phyloP scores from a whole-genome alignment of 2,888 invertebrate genomes.

The Trissoscelio sp. region DNA sequence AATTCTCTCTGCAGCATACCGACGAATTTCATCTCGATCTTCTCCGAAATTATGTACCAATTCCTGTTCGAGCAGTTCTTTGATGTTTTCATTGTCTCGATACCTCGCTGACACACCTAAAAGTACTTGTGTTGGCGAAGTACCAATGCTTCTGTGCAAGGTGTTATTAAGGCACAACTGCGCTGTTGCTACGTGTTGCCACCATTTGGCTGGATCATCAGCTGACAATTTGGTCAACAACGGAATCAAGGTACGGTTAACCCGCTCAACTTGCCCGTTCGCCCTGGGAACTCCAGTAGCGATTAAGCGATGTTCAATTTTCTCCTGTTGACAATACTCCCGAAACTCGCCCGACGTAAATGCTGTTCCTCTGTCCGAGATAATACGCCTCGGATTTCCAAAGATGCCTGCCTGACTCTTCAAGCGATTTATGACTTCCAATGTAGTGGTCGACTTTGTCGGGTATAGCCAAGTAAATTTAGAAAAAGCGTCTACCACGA shows the following conservation, averaged over 20 bases:
- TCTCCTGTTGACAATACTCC: neutral
- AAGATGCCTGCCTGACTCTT: neutral
- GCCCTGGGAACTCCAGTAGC: conserved; percentile 6
- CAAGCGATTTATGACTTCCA: neutral
- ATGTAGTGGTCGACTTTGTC: neutral
- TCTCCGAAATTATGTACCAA: neutral
- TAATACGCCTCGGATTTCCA: conserved; percentile 12
- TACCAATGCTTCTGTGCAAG: neutral
- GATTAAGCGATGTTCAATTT: neutral
- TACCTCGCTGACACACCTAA: neutral
- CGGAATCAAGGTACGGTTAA: neutral
- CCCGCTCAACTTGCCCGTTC: conserved; percentile 7
- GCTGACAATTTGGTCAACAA: neutral
- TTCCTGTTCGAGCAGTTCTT: neutral
- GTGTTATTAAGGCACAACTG: neutral
- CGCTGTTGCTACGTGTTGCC: neutral
- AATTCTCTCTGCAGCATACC: neutral
- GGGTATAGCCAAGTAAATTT: conserved; percentile 25
- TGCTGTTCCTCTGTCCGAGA: conserved; percentile 45
- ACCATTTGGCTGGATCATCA: neutral
- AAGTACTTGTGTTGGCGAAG: neutral
- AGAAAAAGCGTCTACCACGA: neutral
- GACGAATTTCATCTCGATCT: neutral
- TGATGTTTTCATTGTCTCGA: neutral
- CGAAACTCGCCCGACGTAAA: neutral